These are phyloP conservation scores for Hirtodrosophila histrioides DNA, from an alignment of 2,888 invertebrate species.

Conservation along the genomic window DNA sequence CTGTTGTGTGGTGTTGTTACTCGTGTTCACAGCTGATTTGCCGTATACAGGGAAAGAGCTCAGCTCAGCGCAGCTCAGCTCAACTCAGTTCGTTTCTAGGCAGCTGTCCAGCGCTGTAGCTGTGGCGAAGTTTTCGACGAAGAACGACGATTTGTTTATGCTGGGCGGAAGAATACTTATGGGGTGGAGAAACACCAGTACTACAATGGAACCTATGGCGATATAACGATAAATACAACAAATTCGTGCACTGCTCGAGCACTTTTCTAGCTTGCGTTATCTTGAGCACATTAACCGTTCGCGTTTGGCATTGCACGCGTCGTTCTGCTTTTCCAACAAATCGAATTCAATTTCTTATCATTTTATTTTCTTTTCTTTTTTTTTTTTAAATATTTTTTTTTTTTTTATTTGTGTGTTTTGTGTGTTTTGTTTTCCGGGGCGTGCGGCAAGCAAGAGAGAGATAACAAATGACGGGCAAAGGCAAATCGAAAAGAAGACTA, in stretches of 20 bases:
- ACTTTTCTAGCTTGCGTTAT: slow-evolving; percentile 44
- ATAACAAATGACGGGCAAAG: slow-evolving; percentile 68
- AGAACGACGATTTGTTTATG: slow-evolving; percentile 18
- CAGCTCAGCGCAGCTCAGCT: too few species aligned
- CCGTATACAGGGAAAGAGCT: not conserved
- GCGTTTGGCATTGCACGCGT: slow-evolving; percentile 54
- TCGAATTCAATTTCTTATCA: slow-evolving; percentile 65
- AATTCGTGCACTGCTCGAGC: slow-evolving; percentile 29
- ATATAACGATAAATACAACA: slow-evolving; percentile 39
- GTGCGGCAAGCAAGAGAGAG: slow-evolving; percentile 24
- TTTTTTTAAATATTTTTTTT: not conserved
- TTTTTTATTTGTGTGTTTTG: not conserved
- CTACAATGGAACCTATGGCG: slow-evolving; percentile 9
- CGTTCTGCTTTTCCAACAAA: slow-evolving; percentile 50
- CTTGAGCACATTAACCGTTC: slow-evolving; percentile 53
- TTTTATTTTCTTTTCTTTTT: slow-evolving; percentile 13
- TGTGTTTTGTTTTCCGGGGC: slow-evolving; percentile 9
- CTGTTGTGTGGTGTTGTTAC: not conserved
- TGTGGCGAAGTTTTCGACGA: slow-evolving; percentile 3
- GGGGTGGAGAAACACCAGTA: not conserved
- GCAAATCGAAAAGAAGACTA: slow-evolving; percentile 51
- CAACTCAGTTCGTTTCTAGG: slow-evolving; percentile 14
- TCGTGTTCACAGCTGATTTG: slow-evolving; percentile 34
- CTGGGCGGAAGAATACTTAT: not conserved
- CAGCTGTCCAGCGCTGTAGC: slow-evolving; percentile 34